Conservation (phyloP, 2,113 vertebrate genomes). For the Myotis yumanensis region DNA sequence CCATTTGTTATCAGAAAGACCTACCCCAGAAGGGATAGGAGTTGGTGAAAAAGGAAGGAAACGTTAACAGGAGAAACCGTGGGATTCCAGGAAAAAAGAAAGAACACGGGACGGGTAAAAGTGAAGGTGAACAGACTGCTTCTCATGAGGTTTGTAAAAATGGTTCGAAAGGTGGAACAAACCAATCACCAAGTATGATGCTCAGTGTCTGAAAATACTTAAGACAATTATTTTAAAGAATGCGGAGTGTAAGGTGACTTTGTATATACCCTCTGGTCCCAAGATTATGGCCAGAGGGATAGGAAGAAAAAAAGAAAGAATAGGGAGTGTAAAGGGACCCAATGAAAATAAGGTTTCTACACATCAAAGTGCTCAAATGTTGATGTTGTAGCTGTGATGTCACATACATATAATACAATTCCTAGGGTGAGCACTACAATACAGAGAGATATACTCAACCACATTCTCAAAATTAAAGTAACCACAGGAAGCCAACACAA, state of each 20-base stretch:
- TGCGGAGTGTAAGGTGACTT: background rate
- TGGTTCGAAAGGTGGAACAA: background rate
- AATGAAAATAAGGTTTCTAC: background rate
- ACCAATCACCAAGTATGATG: background rate
- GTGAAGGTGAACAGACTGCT: background rate
- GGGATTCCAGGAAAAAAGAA: background rate
- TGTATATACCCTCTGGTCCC: no score
- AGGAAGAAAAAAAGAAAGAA: background rate
- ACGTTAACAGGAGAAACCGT: background rate
- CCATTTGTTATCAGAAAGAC: background rate
- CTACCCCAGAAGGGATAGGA: background rate
- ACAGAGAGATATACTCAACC: background rate
- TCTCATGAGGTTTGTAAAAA: background rate
- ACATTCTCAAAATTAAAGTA: background rate
- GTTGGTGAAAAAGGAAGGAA: background rate
- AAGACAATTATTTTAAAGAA: background rate
- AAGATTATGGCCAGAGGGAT: no score
- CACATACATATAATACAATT: background rate
- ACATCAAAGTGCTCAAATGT: background rate
- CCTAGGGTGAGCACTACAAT: background rate
- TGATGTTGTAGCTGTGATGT: background rate
- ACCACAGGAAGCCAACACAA: background rate
- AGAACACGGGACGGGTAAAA: background rate
- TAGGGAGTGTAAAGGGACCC: background rate
- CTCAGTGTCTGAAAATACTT: background rate